These are phyloP conservation scores for Ypsolopha sequella DNA, from an alignment of 2,888 invertebrate genomes.

Conservation along the genomic window DNA sequence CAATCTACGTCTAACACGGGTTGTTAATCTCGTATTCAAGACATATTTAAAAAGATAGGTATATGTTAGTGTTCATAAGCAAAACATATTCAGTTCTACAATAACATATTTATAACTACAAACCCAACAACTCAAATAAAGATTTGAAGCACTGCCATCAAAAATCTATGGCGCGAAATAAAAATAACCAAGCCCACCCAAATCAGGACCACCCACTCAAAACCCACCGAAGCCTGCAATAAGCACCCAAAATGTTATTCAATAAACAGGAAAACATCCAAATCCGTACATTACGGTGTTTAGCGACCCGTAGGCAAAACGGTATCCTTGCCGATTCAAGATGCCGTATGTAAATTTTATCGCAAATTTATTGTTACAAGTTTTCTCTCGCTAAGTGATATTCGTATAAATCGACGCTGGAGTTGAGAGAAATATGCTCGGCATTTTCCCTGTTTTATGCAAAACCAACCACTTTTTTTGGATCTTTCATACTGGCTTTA, in stretches of 20 bases:
- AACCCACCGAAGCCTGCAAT: neutral
- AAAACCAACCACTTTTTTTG: slow-evolving; percentile 7
- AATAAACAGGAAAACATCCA: slow-evolving; percentile 28
- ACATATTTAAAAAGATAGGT: too few species aligned
- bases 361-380: slow-evolving; percentile 61
- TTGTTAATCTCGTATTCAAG: too few species aligned
- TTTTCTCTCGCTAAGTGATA: slow-evolving; percentile 59
- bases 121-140: neutral
- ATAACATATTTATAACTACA: neutral
- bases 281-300: slow-evolving; percentile 36
- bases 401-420: slow-evolving; percentile 24
- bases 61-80: too few species aligned
- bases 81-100: neutral
- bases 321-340: slow-evolving; percentile 35
- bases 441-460: slow-evolving; percentile 37
- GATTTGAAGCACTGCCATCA: neutral
- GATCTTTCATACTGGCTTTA: neutral
- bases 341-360: slow-evolving; percentile 56
- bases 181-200: neutral
- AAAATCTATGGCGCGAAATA: neutral
- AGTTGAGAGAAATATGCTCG: slow-evolving; percentile 34
- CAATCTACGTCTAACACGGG: too few species aligned
- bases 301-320: slow-evolving; percentile 46
- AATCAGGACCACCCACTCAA: neutral
- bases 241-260: slow-evolving; percentile 2